Evolutionary conservation across 2,113 vertebrate species (phyloP).

Genomic region (Galemys pyrenaicus): DNA sequence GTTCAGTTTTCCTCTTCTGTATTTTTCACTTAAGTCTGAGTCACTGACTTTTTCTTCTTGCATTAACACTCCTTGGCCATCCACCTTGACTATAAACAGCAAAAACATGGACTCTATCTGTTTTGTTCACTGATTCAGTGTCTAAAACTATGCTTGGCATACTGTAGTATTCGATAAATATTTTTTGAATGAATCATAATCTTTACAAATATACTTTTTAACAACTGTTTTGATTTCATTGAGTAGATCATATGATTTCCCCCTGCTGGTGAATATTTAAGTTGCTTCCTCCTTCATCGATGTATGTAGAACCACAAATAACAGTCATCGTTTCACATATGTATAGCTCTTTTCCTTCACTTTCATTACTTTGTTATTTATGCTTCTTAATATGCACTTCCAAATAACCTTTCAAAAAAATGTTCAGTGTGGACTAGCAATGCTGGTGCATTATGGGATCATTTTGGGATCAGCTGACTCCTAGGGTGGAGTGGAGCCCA

Average conservation of each 20-base stretch:
- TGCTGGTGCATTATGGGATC: fast-evolving
- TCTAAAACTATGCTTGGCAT: neutral
- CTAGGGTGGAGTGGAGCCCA: neutral
- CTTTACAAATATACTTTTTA: neutral
- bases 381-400: neutral
- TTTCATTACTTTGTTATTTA: neutral
- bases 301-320: neutral
- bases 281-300: neutral
- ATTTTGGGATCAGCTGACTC: neutral
- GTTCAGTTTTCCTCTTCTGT: neutral
- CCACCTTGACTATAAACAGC: too few relatives aligned
- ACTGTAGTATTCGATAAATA: neutral
- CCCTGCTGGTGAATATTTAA: neutral
- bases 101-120: neutral
- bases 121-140: neutral
- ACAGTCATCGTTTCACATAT: neutral
- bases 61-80: neutral
- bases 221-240: neutral
- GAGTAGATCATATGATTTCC: neutral
- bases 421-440: neutral
- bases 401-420: neutral
- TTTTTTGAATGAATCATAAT: neutral
- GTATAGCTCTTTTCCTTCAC: neutral
- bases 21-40: neutral
- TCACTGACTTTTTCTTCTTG: neutral